These are phyloP conservation scores for Rhizoglyphus robini DNA, from an alignment of 1,140 invertebrate genomes.

Conservation along the genomic window DNA sequence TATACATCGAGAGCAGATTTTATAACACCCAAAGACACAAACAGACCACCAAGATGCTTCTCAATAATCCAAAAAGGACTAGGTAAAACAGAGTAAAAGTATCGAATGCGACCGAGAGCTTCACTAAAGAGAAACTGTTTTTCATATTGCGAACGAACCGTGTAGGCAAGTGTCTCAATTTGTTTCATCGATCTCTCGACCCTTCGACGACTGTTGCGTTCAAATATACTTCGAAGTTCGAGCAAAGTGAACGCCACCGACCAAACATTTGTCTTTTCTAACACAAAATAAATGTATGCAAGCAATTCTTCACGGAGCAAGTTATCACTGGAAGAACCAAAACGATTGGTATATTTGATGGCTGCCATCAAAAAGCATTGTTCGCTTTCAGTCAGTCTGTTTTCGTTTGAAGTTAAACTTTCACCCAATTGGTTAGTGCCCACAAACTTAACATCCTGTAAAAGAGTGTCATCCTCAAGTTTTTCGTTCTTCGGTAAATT, in stretches of 20 bases:
- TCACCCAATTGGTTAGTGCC: slow-evolving; percentile 32
- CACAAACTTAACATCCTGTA: slow-evolving; percentile 57
- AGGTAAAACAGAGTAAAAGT: slow-evolving; percentile 39
- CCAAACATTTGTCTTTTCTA: slow-evolving; percentile 41
- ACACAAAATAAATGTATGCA: slow-evolving; percentile 45
- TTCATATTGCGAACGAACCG: slow-evolving; percentile 34
- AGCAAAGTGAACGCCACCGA: slow-evolving; percentile 50
- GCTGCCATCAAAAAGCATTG: slow-evolving; percentile 59
- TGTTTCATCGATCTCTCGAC: slow-evolving; percentile 75
- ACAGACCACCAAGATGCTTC: slow-evolving; percentile 57
- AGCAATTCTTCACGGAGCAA: slow-evolving; percentile 60
- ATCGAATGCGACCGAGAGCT: slow-evolving; percentile 37
- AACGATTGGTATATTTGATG: slow-evolving; percentile 49
- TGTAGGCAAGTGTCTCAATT: slow-evolving; percentile 55
- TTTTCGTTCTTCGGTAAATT: slow-evolving; percentile 40
- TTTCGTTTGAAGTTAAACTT: slow-evolving; percentile 43
- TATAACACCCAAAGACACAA: slow-evolving; percentile 60
- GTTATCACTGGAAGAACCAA: slow-evolving; percentile 59
- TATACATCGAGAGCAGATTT: slow-evolving; percentile 76
- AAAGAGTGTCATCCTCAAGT: slow-evolving; percentile 66
- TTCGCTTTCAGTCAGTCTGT: slow-evolving; percentile 42
- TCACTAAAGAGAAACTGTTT: slow-evolving; percentile 14
- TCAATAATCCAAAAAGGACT: slow-evolving; percentile 58
- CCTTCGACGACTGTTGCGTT: slow-evolving; percentile 56
- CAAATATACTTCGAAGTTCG: slow-evolving; percentile 55